Conservation (phyloP, 2,113 vertebrate species). For the Paralichthys olivaceus region DNA sequence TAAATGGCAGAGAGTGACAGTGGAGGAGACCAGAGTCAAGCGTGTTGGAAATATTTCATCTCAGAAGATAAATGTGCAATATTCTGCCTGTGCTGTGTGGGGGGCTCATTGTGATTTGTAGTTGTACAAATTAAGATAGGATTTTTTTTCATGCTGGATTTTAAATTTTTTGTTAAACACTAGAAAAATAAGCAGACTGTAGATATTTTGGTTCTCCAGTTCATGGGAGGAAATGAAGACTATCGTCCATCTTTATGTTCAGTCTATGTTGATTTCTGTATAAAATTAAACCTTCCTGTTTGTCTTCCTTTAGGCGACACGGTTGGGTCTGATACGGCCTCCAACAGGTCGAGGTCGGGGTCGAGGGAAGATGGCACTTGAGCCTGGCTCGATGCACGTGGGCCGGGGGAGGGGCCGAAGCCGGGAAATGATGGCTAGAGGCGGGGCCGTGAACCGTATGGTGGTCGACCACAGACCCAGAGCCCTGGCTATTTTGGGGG, state of each 20-base stretch:
- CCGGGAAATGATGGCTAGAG: conserved; percentile 85
- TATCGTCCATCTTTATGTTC: not conserved
- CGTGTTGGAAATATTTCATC: not conserved
- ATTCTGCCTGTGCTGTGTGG: too few species aligned
- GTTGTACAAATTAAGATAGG: too few species aligned
- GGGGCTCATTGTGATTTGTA: too few species aligned
- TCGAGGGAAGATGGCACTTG: conserved; percentile 83
- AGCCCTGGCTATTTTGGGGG: conserved; percentile 89
- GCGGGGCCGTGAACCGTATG: conserved; percentile 90
- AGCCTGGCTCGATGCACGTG: conserved; percentile 61
- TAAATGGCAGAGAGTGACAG: conserved; percentile 4
- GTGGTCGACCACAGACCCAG: conserved; percentile 96
- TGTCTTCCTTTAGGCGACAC: conserved; percentile 85
- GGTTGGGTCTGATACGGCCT: conserved; percentile 88
- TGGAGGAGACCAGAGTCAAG: not conserved
- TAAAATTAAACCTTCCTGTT: not conserved
- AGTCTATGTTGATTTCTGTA: not conserved
- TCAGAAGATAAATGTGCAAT: not conserved
- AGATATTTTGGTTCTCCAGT: too few species aligned
- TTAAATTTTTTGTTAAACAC: too few species aligned
- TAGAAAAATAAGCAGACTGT: too few species aligned
- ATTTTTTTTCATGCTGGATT: too few species aligned
- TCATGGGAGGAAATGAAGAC: too few species aligned
- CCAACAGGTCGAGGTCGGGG: conserved; percentile 88
- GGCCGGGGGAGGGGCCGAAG: conserved; percentile 88